Evolutionary conservation across 2,797 vertebrate species (phyloP).

Genomic region (Neomorphus geoffroyi): DNA sequence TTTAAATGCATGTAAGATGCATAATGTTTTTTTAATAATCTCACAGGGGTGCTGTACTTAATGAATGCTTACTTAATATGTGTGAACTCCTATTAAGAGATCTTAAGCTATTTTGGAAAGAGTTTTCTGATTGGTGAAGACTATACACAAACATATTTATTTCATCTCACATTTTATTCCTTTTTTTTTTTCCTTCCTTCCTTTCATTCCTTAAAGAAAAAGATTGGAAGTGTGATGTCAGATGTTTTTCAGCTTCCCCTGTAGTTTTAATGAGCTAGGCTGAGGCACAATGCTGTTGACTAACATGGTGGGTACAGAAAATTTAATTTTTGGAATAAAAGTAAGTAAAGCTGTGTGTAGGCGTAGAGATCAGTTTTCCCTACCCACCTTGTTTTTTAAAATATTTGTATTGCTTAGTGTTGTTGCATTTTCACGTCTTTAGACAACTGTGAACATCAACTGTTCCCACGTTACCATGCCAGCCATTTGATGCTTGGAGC

Average conservation of each 20-base stretch:
- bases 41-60: background rate
- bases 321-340: background rate
- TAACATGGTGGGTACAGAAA: background rate
- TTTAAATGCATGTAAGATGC: background rate
- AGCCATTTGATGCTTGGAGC: background rate
- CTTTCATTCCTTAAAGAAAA: background rate
- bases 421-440: background rate
- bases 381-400: background rate
- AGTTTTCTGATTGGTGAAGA: background rate
- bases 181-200: no score
- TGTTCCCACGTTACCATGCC: background rate
- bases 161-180: background rate
- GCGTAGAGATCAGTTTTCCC: background rate
- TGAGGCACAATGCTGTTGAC: constrained; percentile 30
- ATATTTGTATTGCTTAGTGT: background rate
- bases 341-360: background rate
- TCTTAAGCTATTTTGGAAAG: background rate
- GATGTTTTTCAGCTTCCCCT: constrained; percentile 12
- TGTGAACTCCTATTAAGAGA: background rate
- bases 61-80: background rate
- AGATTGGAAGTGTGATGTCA: background rate
- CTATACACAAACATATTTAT: background rate
- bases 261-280: background rate
- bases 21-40: background rate
- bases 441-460: background rate